A percentile compares a stretch with the other conserved stretches of the same genome.
Conservation (phyloP, 1,140 invertebrate genomes). For the Drosophila bocqueti region DNA sequence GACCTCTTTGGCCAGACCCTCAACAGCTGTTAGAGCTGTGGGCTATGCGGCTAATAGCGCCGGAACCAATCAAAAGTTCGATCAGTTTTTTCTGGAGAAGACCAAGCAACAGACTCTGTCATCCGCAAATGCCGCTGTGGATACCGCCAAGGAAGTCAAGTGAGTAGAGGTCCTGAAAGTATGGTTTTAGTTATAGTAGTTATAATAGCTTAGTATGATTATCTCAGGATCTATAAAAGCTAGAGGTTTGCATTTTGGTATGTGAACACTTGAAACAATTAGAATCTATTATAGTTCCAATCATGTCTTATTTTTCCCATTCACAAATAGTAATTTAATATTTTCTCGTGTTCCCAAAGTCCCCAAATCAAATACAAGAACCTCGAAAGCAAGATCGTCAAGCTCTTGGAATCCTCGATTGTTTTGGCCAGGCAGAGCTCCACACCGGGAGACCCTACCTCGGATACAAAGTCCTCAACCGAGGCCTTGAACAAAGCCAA, state of each 20-base stretch:
- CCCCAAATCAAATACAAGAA: constrained; percentile 92
- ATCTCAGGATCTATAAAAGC: neutral
- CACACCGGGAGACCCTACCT: constrained; percentile 25
- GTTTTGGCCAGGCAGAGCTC: constrained; percentile 85
- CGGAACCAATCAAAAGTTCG: constrained; percentile 88
- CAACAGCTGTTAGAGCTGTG: constrained; percentile 97
- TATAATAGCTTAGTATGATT: too few relatives aligned
- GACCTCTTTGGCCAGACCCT: constrained; percentile 88
- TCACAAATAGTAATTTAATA: neutral
- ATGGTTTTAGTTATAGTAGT: too few relatives aligned
- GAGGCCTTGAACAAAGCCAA: constrained; percentile 95
- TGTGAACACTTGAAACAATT: neutral
- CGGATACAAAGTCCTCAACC: constrained; percentile 57
- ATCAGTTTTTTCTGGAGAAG: constrained; percentile 91
- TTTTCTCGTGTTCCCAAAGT: neutral
- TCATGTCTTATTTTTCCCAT: accelerated
- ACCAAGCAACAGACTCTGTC: constrained; percentile 84
- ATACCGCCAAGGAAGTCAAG: constrained; percentile 89
- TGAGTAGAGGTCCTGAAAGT: constrained; percentile 28
- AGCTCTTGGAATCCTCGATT: constrained; percentile 94
- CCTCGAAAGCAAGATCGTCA: constrained; percentile 92
- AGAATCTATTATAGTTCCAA: neutral
- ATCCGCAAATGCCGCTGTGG: constrained; percentile 84
- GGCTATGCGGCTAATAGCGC: constrained; percentile 93
- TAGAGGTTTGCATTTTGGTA: neutral